A percentile compares a stretch with the other conserved stretches of the same genome.
phyloP scores from a whole-genome alignment of 2,113 vertebrate species.

The Solenodon paradoxus region DNA sequence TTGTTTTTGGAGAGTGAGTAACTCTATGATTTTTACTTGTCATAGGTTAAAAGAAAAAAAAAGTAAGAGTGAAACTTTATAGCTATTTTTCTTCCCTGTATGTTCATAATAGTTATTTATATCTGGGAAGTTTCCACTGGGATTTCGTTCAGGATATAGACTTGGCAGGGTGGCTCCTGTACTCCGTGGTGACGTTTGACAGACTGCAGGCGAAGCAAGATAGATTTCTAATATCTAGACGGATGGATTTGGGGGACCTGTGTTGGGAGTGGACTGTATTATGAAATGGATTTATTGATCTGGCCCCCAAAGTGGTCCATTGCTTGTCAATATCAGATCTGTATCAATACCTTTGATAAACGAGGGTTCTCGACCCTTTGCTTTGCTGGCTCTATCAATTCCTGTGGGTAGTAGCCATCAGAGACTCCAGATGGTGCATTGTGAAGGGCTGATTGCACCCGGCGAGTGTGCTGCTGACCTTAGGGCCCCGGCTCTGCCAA shows the following conservation, averaged over 20 bases:
- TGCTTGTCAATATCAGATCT: slow-evolving; percentile 54
- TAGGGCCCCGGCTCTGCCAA: slow-evolving; percentile 38
- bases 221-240: slow-evolving; percentile 70
- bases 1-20: slow-evolving; percentile 61
- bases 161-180: slow-evolving; percentile 64
- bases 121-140: slow-evolving; percentile 76
- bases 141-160: slow-evolving; percentile 77
- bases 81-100: slow-evolving; percentile 69
- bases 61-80: slow-evolving; percentile 54
- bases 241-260: slow-evolving; percentile 39
- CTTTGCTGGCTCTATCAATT: slow-evolving; percentile 71
- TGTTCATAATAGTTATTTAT: slow-evolving; percentile 77
- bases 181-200: slow-evolving; percentile 54
- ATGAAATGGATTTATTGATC: slow-evolving; percentile 75
- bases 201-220: slow-evolving; percentile 64
- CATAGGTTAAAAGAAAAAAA: slow-evolving; percentile 24
- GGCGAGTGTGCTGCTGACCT: slow-evolving; percentile 57
- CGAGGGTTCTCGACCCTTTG: slow-evolving; percentile 7
- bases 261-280: slow-evolving; percentile 63
- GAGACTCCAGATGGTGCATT: slow-evolving; percentile 65
- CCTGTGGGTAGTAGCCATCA: slow-evolving; percentile 57
- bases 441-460: slow-evolving; percentile 54
- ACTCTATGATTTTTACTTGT: slow-evolving; percentile 65
- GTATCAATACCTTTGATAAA: slow-evolving; percentile 61
- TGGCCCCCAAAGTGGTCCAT: slow-evolving; percentile 45